phyloP scores from a whole-genome alignment of 2,797 vertebrate species.

The Harpagifer antarcticus region DNA sequence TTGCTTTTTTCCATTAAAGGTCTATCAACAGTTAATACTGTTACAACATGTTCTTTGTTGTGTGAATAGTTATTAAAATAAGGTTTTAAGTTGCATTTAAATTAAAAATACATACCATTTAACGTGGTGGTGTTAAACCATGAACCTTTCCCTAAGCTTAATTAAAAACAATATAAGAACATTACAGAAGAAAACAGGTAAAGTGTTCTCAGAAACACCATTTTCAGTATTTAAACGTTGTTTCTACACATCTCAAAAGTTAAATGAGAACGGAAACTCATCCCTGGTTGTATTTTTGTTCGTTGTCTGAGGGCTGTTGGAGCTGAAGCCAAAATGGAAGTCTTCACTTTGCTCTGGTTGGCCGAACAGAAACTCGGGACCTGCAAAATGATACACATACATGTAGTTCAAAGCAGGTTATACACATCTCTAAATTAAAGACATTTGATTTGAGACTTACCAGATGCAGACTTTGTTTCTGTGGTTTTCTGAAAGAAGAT shows the following conservation, averaged over 20 bases:
- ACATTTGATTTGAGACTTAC: constrained; percentile 58
- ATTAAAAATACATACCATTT: neutral
- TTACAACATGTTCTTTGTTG: neutral
- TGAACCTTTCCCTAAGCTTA: neutral
- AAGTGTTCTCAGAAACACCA: constrained; percentile 8
- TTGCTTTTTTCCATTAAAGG: constrained; percentile 26
- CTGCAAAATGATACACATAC: constrained; percentile 52
- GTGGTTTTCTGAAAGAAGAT: constrained; percentile 73
- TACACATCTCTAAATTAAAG: neutral
- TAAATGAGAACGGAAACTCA: constrained; percentile 83
- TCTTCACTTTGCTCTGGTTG: constrained; percentile 74
- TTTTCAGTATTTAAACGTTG: neutral
- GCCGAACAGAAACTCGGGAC: constrained; percentile 79
- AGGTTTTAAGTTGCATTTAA: constrained; percentile 2
- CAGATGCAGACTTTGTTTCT: constrained; percentile 71
- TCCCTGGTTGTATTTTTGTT: constrained; percentile 57
- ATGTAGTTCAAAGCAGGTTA: constrained; percentile 10
- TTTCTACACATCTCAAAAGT: constrained; percentile 67
- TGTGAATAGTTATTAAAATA: constrained; percentile 6
- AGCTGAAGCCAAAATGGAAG: constrained; percentile 81
- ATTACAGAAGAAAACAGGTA: neutral
- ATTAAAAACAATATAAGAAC: constrained; percentile 8
- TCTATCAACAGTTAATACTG: constrained; percentile 12
- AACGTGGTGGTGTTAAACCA: constrained; percentile 2
- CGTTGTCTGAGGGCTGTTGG: constrained; percentile 61